Percentiles rank a stretch among this genome's conserved stretches.
phyloP scores from a whole-genome alignment of 2,797 vertebrate genomes.

The Myotis planiceps region DNA sequence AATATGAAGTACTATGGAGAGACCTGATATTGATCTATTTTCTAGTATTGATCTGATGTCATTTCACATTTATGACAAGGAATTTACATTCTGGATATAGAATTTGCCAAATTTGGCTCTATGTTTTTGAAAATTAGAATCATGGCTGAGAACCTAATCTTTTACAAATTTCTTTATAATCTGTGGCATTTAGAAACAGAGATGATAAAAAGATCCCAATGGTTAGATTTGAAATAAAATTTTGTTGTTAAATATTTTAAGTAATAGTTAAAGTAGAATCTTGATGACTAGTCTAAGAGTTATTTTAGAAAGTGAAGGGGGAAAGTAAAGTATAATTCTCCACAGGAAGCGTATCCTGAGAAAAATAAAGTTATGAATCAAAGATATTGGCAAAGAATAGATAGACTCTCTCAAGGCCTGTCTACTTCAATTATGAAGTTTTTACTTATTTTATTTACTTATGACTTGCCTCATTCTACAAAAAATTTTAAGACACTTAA shows the following conservation, averaged over 20 bases:
- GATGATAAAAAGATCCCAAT: not conserved
- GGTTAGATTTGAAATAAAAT: not conserved
- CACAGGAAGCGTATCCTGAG: not conserved
- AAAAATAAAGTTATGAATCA: not conserved
- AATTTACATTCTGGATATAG: not conserved
- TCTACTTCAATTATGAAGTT: not conserved
- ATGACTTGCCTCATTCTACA: not conserved
- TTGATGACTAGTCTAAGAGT: not conserved
- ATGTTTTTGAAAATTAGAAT: not conserved
- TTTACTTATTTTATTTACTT: not conserved
- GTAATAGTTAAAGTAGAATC: not conserved
- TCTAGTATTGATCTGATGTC: not conserved
- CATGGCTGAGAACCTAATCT: not conserved
- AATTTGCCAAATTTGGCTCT: not conserved
- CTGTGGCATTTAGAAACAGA: not conserved
- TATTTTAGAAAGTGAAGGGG: not conserved
- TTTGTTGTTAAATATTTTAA: not conserved
- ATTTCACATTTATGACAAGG: not conserved
- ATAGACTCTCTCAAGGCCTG: not conserved
- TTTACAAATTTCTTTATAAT: not conserved
- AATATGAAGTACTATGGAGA: not conserved
- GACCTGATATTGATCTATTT: not conserved
- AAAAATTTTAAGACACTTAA: not conserved
- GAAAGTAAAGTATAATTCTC: conserved; percentile 3
- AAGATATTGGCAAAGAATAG: not conserved